Percentiles rank a stretch among this genome's conserved stretches.
Conservation (phyloP, 2,113 vertebrate species). For the Salvator merianae region DNA sequence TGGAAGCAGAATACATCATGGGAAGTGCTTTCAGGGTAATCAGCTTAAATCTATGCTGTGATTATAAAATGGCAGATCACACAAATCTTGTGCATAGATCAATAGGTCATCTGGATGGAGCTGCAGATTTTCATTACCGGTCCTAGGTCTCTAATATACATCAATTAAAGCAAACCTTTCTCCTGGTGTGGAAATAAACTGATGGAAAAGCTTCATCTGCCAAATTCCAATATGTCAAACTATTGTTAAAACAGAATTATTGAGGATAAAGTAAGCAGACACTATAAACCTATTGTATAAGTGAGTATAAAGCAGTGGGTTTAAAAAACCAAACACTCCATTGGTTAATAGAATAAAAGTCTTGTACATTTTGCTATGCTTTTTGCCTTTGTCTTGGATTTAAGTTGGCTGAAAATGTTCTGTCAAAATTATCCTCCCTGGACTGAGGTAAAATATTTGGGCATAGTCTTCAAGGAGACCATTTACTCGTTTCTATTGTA, state of each 20-base stretch:
- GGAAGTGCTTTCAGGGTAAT: background rate
- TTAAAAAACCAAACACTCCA: too few relatives aligned
- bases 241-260: background rate
- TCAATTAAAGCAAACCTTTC: background rate
- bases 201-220: background rate
- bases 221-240: background rate
- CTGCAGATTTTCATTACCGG: background rate
- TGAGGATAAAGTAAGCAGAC: background rate
- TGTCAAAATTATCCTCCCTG: background rate
- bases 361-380: background rate
- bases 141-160: background rate
- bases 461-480: background rate
- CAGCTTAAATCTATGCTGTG: background rate
- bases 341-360: background rate
- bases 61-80: background rate
- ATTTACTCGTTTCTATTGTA: background rate
- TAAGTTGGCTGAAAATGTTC: background rate
- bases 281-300: too few relatives aligned
- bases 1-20: background rate
- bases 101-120: background rate
- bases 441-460: background rate
- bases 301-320: too few relatives aligned
- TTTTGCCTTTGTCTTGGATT: background rate
- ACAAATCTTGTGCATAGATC: background rate
- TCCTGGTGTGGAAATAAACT: background rate